Conservation (phyloP, 2,113 vertebrate genomes). For the Gadus macrocephalus region DNA sequence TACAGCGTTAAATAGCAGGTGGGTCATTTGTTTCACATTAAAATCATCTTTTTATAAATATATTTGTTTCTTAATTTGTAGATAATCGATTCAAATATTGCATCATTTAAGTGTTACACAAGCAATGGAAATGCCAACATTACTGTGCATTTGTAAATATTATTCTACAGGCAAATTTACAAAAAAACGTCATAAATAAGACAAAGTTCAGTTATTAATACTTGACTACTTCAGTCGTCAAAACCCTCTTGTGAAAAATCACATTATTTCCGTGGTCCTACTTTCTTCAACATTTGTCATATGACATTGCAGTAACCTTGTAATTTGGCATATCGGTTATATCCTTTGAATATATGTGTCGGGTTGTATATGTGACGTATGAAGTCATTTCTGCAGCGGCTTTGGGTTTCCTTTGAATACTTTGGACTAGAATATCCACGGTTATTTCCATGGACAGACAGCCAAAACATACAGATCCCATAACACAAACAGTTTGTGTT, state of each 20-base stretch:
- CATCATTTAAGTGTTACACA: background rate
- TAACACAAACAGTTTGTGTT: constrained; percentile 44
- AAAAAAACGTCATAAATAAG: too few species aligned
- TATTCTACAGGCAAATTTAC: too few species aligned
- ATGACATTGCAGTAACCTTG: too few species aligned
- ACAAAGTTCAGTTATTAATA: too few species aligned
- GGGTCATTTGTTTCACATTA: constrained; percentile 1
- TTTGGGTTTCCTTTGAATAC: background rate
- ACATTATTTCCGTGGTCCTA: too few species aligned
- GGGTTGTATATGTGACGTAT: background rate
- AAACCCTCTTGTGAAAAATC: background rate
- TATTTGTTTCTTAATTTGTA: background rate
- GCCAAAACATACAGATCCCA: constrained; percentile 31
- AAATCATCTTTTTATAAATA: background rate
- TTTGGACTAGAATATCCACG: constrained; percentile 17
- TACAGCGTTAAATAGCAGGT: constrained; percentile 9
- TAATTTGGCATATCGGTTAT: too few species aligned
- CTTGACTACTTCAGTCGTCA: background rate
- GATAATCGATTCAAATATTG: background rate
- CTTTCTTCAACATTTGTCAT: too few species aligned
- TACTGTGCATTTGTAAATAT: too few species aligned
- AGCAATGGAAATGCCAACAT: background rate
- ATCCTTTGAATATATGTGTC: too few species aligned
- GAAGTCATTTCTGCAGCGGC: too few species aligned
- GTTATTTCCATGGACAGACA: constrained; percentile 20